A percentile compares a stretch with the other conserved stretches of the same genome.
Conservation (phyloP, 2,797 vertebrate species). For the Notolepis coatsorum region DNA sequence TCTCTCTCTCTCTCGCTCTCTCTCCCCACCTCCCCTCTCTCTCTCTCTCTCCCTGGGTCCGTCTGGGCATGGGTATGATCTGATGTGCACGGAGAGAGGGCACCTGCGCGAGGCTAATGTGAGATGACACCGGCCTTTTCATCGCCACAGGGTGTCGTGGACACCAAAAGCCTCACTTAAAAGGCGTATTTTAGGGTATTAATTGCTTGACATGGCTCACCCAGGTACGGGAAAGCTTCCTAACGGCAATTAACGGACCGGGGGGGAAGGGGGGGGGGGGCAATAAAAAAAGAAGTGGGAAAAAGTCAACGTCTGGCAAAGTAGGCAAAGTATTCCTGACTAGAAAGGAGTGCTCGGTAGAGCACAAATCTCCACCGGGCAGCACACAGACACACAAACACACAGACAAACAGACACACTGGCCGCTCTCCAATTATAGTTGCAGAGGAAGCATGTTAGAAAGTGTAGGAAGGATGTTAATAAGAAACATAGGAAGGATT, state of each 20-base stretch:
- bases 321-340: too few species aligned
- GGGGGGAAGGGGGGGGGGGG: neutral
- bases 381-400: too few species aligned
- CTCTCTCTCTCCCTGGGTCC: neutral
- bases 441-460: too few species aligned
- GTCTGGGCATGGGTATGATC: constrained; percentile 54
- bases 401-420: too few species aligned
- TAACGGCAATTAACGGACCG: constrained; percentile 46
- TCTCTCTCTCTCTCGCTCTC: too few species aligned
- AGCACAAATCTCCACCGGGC: too few species aligned
- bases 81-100: constrained; percentile 46
- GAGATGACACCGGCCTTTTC: constrained; percentile 85
- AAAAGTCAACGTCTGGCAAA: neutral
- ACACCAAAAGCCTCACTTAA: constrained; percentile 82
- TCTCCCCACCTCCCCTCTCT: too few species aligned
- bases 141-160: constrained; percentile 84
- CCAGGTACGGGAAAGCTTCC: constrained; percentile 75
- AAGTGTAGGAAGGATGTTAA: too few species aligned
- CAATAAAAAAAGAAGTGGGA: neutral
- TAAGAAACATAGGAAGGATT: too few species aligned
- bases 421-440: too few species aligned
- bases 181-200: constrained; percentile 83
- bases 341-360: too few species aligned
- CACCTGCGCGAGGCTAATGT: constrained; percentile 83
- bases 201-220: constrained; percentile 81